Evolutionary conservation across 37 sponge, comb jelly and placozoan species (phyloP), one percentile per base, ranked within the genome.

Genomic region (Oopsacas minuta): DNA sequence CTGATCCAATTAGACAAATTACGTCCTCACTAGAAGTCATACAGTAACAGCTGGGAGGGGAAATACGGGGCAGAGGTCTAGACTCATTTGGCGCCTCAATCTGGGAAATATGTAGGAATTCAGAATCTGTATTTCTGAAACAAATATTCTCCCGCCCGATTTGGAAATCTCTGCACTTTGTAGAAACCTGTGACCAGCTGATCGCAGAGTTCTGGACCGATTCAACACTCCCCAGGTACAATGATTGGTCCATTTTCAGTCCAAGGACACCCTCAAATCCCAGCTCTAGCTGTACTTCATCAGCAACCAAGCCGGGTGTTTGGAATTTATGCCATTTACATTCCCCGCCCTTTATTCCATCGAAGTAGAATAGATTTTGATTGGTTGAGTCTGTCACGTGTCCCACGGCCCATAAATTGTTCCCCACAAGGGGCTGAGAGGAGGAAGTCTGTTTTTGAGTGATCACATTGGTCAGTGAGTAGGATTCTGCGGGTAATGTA

Each of bases 1-100:
- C 5, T 25, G 28, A n/a, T 5, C 75, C 75, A 34, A 5, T 20
- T 5, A 61, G 75, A 5, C 3, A 5, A 3, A 61, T 3, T 25
- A 61, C 17, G 17, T 61, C 75, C 5, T 61, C 75, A 3, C 30
- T 25, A 25, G 75, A n/a, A 34, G 75, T 32, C 17, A 61, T 25
- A n/a, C 75, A 61, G 75, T 61, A 61, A 34, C 75, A 61, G 75
- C 28, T 34, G 28, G 75, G 28, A 34, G 75, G 75, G 75, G 75
- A 34, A 5, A 34, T 5, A 34, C 32, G 28, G 28, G 75, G 75
- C 28, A 61, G 75, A 34, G 30, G 17, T 5, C 28, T 3, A 12
- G 75, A n/a, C 32, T 10, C 1, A 3, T n/a, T 34, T 5, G 75
- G 75, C 28, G 3, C 32, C 3, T 61, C 75, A 12, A 10, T 25